Evolutionary conservation across 2,113 vertebrate species (phyloP).

Genomic region (Rostratula benghalensis): DNA sequence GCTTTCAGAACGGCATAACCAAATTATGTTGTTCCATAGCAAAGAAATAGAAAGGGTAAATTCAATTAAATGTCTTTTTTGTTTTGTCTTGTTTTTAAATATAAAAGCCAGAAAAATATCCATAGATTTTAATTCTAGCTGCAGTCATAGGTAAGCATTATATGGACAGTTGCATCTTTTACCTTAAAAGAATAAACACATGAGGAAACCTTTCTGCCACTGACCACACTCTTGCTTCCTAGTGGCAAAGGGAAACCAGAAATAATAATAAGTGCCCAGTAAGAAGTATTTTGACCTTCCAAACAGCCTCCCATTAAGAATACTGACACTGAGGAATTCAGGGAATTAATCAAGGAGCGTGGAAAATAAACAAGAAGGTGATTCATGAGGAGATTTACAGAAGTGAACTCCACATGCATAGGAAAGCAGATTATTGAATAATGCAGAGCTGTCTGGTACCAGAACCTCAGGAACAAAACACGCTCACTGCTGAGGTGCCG

Average conservation of each 20-base stretch:
- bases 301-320: neutral
- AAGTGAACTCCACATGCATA: neutral
- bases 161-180: neutral
- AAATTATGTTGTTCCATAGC: neutral
- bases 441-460: neutral
- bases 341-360: constrained; percentile 17
- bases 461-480: neutral
- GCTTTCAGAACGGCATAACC: neutral
- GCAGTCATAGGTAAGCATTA: neutral
- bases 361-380: constrained; percentile 37
- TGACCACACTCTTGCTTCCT: neutral
- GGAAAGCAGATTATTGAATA: constrained; percentile 6
- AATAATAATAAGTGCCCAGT: neutral
- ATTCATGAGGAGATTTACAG: constrained; percentile 24
- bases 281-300: constrained; percentile 3
- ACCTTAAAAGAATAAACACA: neutral
- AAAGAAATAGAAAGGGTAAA: neutral
- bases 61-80: neutral
- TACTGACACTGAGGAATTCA: neutral
- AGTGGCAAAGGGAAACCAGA: neutral
- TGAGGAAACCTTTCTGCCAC: neutral
- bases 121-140: neutral
- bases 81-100: neutral
- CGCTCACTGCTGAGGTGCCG: neutral
- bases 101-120: neutral